Evolutionary conservation across 1,140 invertebrate species (phyloP), one percentile per base, ranked within the genome.

Genomic region (Drosophila arizonae): DNA sequence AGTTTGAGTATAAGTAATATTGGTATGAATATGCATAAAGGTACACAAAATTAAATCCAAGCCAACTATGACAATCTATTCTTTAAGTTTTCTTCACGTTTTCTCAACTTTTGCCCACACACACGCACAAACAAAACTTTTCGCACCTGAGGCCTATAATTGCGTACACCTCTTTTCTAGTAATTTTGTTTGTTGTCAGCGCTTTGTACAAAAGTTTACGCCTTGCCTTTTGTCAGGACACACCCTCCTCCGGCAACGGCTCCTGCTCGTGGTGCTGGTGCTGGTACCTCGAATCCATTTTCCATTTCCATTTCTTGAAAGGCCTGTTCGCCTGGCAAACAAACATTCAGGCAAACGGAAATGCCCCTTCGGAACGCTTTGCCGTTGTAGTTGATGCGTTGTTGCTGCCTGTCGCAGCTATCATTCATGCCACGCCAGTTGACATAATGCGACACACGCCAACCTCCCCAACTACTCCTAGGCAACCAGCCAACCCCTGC

Each of bases 391-490:
- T 39, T 46, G 58, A 17, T 26, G 15, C 8, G 39, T 60, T 72
- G 63, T 67, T 60, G 33, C 70, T 61, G 56, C 33, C 67, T 72
- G 79, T 71, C 52, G 66, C 76, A 78, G 79, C 75, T 82, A 76
- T 82, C 79, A 82, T 82, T 82, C 79, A 82, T 82, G 79, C 75
- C 75, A 75, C 60, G 66, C 63, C 76, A 82, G 79, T 82, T 82
- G 79, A 82, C 76, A 82, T 82, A 82, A 82, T 82, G 79, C 79
- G 79, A 79, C 79, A 82, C 62, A 66, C 51, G 72, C 72, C 80
- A 64, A 33, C 33, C 30, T 41, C 39, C 36, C 10, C 33, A 36
- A 36, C 26, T 13, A 15, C 54, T 50, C 45, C 15, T 3, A 45
- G 43, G 3, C 43, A 48, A 36, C 11, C 11, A 30, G 2, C 26